These are phyloP conservation scores for Phrynosoma platyrhinos DNA, from an alignment of 2,113 vertebrate species.

Conservation along the genomic window DNA sequence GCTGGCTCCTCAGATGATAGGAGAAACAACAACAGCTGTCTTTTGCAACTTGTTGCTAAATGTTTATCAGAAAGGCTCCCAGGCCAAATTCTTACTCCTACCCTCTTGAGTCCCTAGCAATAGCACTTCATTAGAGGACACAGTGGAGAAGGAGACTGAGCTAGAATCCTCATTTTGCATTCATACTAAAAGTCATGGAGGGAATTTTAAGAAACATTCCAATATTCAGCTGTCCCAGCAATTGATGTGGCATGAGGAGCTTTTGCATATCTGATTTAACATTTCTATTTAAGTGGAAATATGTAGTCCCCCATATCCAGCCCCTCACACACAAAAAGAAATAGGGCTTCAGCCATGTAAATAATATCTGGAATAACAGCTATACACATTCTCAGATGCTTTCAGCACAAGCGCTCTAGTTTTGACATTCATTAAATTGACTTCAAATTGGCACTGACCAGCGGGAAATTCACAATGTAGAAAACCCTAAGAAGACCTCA, in stretches of 20 bases:
- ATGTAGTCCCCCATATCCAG: background rate
- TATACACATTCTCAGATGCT: background rate
- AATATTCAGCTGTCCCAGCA: background rate
- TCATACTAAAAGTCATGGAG: background rate
- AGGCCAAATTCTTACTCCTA: no score
- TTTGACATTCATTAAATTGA: slow-evolving; percentile 26
- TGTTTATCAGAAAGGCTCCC: no score
- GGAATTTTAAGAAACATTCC: background rate
- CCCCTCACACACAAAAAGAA: background rate
- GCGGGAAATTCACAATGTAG: background rate
- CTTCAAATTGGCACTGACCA: slow-evolving; percentile 28
- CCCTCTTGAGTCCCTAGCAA: no score
- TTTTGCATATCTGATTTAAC: background rate
- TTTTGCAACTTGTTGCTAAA: no score
- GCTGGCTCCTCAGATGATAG: no score
- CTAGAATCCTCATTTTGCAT: background rate
- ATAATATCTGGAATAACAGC: background rate
- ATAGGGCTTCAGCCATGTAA: background rate
- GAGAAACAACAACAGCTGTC: no score
- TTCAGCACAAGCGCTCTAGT: background rate
- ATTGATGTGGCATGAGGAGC: no score
- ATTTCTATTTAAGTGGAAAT: background rate
- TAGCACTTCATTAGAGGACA: no score
- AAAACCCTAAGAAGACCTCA: background rate
- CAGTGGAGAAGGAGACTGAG: background rate